phyloP scores from a whole-genome alignment of 2,113 vertebrate genomes.

The Grus americana region DNA sequence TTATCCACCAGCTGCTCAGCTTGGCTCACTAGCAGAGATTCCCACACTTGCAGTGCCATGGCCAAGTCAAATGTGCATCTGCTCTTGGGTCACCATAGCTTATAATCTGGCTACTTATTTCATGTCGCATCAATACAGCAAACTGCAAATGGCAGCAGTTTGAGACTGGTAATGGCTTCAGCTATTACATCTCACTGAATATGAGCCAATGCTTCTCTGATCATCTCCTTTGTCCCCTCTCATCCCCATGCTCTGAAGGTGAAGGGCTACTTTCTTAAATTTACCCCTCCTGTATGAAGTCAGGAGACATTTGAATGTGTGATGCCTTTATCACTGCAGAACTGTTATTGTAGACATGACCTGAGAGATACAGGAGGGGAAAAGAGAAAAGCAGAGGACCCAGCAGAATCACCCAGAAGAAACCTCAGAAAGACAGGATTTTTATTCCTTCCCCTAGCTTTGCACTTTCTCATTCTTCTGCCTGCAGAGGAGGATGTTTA shows the following conservation, averaged over 20 bases:
- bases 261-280: background rate
- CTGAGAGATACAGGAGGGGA: background rate
- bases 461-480: background rate
- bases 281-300: background rate
- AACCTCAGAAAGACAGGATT: background rate
- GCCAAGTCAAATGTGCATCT: background rate
- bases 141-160: background rate
- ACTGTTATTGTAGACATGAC: background rate
- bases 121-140: rapidly evolving
- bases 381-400: background rate
- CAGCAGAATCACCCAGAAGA: background rate
- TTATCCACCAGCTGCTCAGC: background rate
- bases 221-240: background rate
- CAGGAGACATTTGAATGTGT: background rate
- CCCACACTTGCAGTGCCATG: background rate
- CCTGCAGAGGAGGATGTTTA: background rate
- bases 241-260: background rate
- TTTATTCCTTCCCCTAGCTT: background rate
- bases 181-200: background rate
- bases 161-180: background rate
- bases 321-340: background rate
- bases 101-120: background rate
- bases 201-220: background rate
- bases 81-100: background rate
- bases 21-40: background rate